phyloP scores from a whole-genome alignment of 2,113 vertebrate genomes.

The Corynorhinus townsendii region DNA sequence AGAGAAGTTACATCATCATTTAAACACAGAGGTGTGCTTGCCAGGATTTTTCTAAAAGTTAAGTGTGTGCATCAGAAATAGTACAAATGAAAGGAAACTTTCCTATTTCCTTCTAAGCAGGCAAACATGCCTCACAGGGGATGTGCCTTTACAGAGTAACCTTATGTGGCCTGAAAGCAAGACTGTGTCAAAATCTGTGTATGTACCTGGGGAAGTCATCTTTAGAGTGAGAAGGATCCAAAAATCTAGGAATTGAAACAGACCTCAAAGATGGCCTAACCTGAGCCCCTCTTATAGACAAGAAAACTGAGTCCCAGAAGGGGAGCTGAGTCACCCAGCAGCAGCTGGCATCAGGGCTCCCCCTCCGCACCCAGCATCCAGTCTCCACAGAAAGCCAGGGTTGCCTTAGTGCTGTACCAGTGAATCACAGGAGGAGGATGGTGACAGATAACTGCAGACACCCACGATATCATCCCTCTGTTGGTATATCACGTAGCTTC shows the following conservation, averaged over 20 bases:
- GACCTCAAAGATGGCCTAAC: not conserved
- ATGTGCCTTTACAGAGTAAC: not conserved
- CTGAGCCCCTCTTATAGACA: fast-evolving
- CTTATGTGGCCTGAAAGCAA: fast-evolving
- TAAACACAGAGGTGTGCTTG: not conserved
- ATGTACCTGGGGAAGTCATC: not conserved
- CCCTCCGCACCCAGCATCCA: not conserved
- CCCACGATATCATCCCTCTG: not conserved
- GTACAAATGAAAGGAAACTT: not conserved
- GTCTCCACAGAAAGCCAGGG: not conserved
- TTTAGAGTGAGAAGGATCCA: not conserved
- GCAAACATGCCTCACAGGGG: not conserved
- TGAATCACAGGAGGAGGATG: not conserved
- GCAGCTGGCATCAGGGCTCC: not conserved
- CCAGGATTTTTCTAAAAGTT: not conserved
- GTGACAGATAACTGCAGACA: not conserved
- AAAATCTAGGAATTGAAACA: not conserved
- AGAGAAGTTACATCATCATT: not conserved
- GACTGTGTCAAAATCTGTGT: fast-evolving
- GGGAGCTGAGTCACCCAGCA: not conserved
- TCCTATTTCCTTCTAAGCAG: not conserved
- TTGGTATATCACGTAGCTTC: not conserved
- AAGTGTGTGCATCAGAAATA: not conserved
- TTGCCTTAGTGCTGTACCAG: not conserved
- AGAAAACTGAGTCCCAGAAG: not conserved